Conservation (phyloP, 1,140 invertebrate genomes). For the Phocides pigmalion region DNA sequence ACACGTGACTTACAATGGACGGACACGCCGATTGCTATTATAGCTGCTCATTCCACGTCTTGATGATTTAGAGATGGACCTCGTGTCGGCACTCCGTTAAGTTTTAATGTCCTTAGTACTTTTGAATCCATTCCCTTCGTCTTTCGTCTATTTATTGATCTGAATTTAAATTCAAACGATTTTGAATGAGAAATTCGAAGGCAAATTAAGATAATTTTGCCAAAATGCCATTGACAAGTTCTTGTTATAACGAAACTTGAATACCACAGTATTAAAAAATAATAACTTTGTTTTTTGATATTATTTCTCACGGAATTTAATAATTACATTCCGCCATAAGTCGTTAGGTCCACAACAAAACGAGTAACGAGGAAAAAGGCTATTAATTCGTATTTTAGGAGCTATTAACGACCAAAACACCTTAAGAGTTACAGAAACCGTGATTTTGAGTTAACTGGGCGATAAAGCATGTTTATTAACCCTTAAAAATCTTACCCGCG, state of each 20-base stretch:
- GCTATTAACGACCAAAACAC: constrained; percentile 38
- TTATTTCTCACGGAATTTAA: neutral
- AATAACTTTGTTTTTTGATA: too few relatives aligned
- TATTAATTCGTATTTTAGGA: constrained; percentile 40
- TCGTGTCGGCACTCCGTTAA: too few relatives aligned
- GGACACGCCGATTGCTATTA: constrained; percentile 37
- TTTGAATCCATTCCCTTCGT: too few relatives aligned
- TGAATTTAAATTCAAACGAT: too few relatives aligned
- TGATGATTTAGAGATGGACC: neutral
- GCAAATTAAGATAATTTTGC: too few relatives aligned
- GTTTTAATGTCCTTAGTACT: too few relatives aligned
- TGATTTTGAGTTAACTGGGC: constrained; percentile 57
- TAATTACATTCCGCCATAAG: neutral
- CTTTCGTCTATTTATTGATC: too few relatives aligned
- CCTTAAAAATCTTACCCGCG: constrained; percentile 67
- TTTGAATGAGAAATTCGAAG: too few relatives aligned
- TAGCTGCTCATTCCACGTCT: constrained; percentile 6
- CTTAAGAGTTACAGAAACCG: constrained; percentile 45
- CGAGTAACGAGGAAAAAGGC: constrained; percentile 10
- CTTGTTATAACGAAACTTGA: too few relatives aligned
- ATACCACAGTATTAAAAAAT: too few relatives aligned
- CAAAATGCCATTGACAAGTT: too few relatives aligned
- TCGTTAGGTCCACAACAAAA: constrained; percentile 26
- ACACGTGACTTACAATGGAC: constrained; percentile 50
- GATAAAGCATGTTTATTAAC: constrained; percentile 74